Evolutionary conservation across 2,797 vertebrate genomes (phyloP).

Genomic region (Pangasius macronema): DNA sequence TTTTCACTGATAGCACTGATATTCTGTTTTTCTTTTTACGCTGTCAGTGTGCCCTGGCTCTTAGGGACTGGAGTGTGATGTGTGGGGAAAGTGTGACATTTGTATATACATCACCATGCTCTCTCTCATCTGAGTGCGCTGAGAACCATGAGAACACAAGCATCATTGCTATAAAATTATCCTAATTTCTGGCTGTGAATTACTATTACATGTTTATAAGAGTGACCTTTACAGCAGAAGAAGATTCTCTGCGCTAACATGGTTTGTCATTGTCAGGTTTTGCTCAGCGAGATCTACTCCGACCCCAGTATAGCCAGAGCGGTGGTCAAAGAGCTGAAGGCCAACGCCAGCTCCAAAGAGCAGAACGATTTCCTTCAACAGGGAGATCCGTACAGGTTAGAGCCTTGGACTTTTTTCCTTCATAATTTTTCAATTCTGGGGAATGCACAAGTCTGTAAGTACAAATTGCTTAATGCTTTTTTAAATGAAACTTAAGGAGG

Average conservation of each 20-base stretch:
- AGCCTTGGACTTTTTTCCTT: not conserved
- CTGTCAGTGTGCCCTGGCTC: not conserved
- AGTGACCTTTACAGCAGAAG: not conserved
- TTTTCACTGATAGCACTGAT: slow-evolving; percentile 33
- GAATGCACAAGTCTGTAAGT: not conserved
- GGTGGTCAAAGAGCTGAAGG: slow-evolving; percentile 93
- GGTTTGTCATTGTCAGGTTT: slow-evolving; percentile 75
- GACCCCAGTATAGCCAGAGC: slow-evolving; percentile 86
- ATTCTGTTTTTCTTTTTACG: slow-evolving; percentile 9
- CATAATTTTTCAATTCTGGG: not conserved
- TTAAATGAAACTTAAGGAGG: too few species aligned
- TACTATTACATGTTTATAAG: not conserved
- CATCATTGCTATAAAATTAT: not conserved
- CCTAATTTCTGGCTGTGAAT: not conserved
- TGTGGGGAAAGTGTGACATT: slow-evolving; percentile 14
- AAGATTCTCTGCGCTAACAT: not conserved
- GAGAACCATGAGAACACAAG: not conserved
- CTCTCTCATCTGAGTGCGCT: slow-evolving; percentile 2
- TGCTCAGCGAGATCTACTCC: slow-evolving; percentile 92
- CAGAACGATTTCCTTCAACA: slow-evolving; percentile 92
- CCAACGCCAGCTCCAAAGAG: slow-evolving; percentile 87
- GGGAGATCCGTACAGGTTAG: slow-evolving; percentile 92
- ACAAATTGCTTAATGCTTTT: not conserved
- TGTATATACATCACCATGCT: slow-evolving; percentile 15
- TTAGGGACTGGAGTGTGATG: slow-evolving; percentile 25